Percentiles rank a stretch among this genome's conserved stretches.
Evolutionary conservation across 1,140 invertebrate genomes (phyloP).

Genomic region (Trichomalopsis sarcophagae): DNA sequence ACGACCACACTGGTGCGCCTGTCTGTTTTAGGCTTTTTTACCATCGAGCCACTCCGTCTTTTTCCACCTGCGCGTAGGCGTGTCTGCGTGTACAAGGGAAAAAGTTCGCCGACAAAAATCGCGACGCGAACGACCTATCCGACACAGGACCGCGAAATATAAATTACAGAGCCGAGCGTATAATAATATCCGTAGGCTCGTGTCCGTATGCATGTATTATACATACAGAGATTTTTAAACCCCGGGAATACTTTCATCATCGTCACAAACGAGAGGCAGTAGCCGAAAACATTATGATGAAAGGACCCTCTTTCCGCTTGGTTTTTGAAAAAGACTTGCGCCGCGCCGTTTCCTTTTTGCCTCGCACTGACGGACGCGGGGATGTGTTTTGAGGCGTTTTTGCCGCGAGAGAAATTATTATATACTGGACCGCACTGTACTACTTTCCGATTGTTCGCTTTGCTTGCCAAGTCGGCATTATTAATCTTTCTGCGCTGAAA

Average conservation of each 20-base stretch:
- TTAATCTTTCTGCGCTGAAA: background rate
- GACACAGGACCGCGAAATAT: constrained; percentile 19
- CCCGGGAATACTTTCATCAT: constrained; percentile 23
- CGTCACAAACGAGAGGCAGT: background rate
- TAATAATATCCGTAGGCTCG: constrained; percentile 6
- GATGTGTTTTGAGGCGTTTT: background rate
- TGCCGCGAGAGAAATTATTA: background rate
- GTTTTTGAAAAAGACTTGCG: background rate
- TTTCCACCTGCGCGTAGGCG: background rate
- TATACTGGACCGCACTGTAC: background rate
- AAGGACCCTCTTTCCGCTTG: background rate
- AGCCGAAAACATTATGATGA: background rate
- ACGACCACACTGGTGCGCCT: background rate
- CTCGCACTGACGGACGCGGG: background rate
- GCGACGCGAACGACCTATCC: constrained; percentile 32
- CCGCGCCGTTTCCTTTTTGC: background rate
- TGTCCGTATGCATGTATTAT: background rate
- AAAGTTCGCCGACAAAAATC: constrained; percentile 27
- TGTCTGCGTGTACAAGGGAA: background rate
- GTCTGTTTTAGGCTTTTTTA: constrained; percentile 43
- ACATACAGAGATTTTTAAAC: constrained; percentile 6
- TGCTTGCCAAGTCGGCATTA: background rate
- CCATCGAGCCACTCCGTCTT: background rate
- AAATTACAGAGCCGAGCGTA: constrained; percentile 15
- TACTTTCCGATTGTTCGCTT: background rate